phyloP scores from a whole-genome alignment of 2,113 vertebrate genomes.

The Crotalus helleri region DNA sequence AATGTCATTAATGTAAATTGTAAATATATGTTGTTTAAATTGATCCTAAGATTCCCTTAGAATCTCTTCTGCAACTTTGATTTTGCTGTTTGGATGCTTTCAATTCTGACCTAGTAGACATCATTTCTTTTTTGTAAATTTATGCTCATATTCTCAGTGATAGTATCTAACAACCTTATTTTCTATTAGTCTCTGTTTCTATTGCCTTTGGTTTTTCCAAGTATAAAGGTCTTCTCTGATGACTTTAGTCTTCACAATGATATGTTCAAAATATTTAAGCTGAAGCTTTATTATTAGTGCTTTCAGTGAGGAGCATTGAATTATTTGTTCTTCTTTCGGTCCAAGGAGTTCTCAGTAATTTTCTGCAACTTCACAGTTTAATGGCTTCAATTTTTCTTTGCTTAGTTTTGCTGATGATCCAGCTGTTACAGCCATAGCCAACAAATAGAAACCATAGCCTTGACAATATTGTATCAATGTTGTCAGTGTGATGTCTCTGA shows the following conservation, averaged over 20 bases:
- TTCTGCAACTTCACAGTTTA: not conserved
- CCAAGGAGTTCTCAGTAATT: not conserved
- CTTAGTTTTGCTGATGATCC: not conserved
- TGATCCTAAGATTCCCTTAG: not conserved
- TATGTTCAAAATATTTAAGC: not conserved
- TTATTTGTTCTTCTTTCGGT: not conserved
- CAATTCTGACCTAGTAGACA: not conserved
- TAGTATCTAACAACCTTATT: not conserved
- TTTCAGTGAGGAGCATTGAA: not conserved
- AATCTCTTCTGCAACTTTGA: not conserved
- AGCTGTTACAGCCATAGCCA: not conserved
- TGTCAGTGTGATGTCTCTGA: not conserved
- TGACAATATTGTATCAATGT: not conserved
- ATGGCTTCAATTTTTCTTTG: not conserved
- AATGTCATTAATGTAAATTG: not conserved
- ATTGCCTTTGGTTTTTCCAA: not conserved
- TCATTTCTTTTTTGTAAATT: not conserved
- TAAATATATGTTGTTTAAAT: not conserved
- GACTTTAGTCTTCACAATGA: not conserved
- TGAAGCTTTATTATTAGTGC: not conserved
- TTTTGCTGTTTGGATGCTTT: not conserved
- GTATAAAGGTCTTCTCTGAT: not conserved
- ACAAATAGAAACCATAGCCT: not conserved
- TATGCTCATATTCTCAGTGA: not conserved
- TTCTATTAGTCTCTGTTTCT: not conserved